Base-by-base conservation (phyloP, 64 coral and sea anemone species). In the Catalaphyllia jardinei region DNA sequence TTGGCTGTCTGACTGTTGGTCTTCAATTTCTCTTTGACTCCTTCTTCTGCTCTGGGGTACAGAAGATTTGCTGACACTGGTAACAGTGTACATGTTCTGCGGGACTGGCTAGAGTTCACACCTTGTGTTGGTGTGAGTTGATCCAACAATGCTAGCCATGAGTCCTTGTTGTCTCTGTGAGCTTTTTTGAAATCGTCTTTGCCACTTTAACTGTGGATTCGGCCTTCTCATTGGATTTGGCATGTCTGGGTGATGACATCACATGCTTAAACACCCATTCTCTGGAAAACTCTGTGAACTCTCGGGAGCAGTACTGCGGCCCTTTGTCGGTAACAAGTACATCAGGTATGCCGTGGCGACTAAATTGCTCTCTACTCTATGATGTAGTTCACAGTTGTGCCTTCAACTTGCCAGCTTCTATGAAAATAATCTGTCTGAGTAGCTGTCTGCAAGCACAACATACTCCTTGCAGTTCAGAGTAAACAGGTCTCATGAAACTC, bases 381-480 rank as follows among this genome's bases (percentile, higher is more conserved):
- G 62, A 88, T 74, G 52, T 50, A 67, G 28, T 22, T 50, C 14
- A 83, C 52, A 12, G 74, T 92, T 71, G 91, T 87, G 75, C 86
- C 75, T 92, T 78, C 27, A 92, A 73, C 46, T 62, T 74, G 55
- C 83, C 77, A 77, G 87, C 91, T 80, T 92, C 91, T 52, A 80
- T 67, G 38, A 86, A 87, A 39, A n/a, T n/a, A n/a, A n/a, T n/a
- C n/a, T n/a, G n/a, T 92, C 91, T n/a, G 83, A 92, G 81, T 92
- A 92, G 29, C 74, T 86, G 42, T 92, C 82, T 14, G 86, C 60
- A 5, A 92, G 54, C 28, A 92, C 84, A 52, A 86, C 86, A 61
- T 78, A 92, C 5, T n/a, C n/a, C n/a, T n/a, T n/a, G n/a, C n/a
- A n/a, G n/a, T n/a, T n/a, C n/a, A n/a, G n/a, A n/a, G n/a, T n/a